Conservation (phyloP, 2,113 vertebrate genomes). For the Myotis yumanensis region DNA sequence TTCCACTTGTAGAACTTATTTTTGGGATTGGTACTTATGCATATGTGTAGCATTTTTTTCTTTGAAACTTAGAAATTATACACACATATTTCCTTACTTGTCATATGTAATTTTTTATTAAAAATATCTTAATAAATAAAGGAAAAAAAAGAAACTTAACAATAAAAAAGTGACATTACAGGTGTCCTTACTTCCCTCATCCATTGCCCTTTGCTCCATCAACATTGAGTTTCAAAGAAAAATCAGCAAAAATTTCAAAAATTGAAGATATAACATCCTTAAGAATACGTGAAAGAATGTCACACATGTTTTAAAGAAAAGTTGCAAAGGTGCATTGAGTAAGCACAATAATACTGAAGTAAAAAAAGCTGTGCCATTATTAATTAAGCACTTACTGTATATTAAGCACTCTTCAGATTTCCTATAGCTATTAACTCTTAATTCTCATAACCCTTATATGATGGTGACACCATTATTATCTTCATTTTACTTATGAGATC, state of each 20-base stretch:
- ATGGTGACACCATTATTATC: not conserved
- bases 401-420: not conserved
- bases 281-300: not conserved
- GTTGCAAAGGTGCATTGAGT: not conserved
- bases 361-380: not conserved
- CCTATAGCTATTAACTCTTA: not conserved
- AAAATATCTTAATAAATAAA: not conserved
- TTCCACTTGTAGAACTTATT: not conserved
- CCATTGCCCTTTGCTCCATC: not conserved
- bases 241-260: conserved; percentile 17
- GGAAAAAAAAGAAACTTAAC: no score
- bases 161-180: not conserved
- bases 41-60: not conserved
- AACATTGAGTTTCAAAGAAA: conserved; percentile 30
- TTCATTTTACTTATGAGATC: not conserved
- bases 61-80: not conserved
- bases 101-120: not conserved
- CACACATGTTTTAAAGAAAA: not conserved
- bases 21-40: not conserved
- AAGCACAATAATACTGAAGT: not conserved
- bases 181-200: not conserved
- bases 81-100: not conserved
- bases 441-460: not conserved
- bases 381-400: not conserved
- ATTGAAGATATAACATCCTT: not conserved